phyloP scores from a whole-genome alignment of 2,797 vertebrate genomes.

The Adrianichthys oophorus region DNA sequence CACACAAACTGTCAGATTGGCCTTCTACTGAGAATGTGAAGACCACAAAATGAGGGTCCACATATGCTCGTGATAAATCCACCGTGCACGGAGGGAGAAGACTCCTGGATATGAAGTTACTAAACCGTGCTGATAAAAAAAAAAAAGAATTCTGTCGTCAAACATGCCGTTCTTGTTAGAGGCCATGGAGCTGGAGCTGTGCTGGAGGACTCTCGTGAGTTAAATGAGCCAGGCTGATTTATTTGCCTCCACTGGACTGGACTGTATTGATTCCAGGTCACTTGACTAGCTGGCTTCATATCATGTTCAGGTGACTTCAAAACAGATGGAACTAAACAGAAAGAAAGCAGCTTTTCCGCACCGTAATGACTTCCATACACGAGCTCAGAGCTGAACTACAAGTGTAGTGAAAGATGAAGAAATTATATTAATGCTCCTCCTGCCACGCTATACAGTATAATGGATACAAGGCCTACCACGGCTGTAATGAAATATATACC shows the following conservation, averaged over 20 bases:
- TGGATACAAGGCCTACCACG: conserved; percentile 14
- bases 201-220: conserved; percentile 51
- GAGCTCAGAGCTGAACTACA: conserved; percentile 38
- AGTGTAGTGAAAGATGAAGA: conserved; percentile 55
- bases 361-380: conserved; percentile 68
- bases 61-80: conserved; percentile 32
- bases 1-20: conserved; percentile 9
- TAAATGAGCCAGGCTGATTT: conserved; percentile 67
- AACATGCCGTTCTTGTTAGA: conserved; percentile 53
- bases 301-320: conserved; percentile 71
- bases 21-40: conserved; percentile 12
- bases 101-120: conserved; percentile 20
- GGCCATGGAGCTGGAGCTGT: conserved; percentile 13
- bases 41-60: conserved; percentile 11
- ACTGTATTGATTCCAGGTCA: conserved; percentile 74
- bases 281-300: conserved; percentile 68
- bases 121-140: conserved; percentile 29
- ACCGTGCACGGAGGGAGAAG: conserved; percentile 9
- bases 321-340: conserved; percentile 65
- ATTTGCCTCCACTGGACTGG: conserved; percentile 59
- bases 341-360: conserved; percentile 40
- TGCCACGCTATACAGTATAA: conserved; percentile 44
- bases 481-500: conserved; percentile 39
- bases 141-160: conserved; percentile 53
- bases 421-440: conserved; percentile 51